A percentile compares a stretch with the other conserved stretches of the same genome.
Evolutionary conservation across 1,140 invertebrate species (phyloP).

Genomic region (Sitophilus oryzae): DNA sequence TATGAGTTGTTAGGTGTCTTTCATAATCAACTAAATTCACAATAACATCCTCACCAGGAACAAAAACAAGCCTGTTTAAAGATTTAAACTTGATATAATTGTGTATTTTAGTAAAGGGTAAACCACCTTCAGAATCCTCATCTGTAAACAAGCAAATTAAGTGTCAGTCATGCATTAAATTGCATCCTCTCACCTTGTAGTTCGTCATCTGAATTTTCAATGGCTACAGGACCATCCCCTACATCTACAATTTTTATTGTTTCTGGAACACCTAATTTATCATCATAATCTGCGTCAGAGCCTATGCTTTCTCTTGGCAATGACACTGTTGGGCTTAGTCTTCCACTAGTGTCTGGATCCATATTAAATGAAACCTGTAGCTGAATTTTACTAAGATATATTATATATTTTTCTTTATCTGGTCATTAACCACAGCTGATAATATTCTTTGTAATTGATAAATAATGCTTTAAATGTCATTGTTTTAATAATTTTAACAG

Average conservation of each 20-base stretch:
- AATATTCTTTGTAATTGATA: too few species aligned
- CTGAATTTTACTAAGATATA: too few species aligned
- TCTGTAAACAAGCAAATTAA: slow-evolving; percentile 14
- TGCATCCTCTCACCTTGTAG: slow-evolving; percentile 25
- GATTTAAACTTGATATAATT: slow-evolving; percentile 64
- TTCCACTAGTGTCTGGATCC: background rate
- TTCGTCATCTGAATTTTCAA: slow-evolving; percentile 42
- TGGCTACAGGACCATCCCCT: slow-evolving; percentile 48
- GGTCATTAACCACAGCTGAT: too few species aligned
- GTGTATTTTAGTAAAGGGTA: slow-evolving; percentile 53
- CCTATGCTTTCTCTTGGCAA: slow-evolving; percentile 28
- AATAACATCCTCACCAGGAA: slow-evolving; percentile 64
- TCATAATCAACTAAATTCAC: slow-evolving; percentile 69
- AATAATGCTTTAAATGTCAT: too few species aligned
- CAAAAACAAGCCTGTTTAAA: slow-evolving; percentile 67
- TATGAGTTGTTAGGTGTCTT: slow-evolving; percentile 69
- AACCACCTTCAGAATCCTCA: slow-evolving; percentile 21
- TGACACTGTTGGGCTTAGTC: slow-evolving; percentile 13
- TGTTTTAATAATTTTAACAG: too few species aligned
- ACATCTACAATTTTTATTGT: slow-evolving; percentile 50
- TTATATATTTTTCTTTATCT: too few species aligned
- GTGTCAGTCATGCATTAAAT: background rate
- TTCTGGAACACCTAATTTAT: slow-evolving; percentile 55
- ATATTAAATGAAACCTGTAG: too few species aligned
- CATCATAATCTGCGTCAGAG: slow-evolving; percentile 56